Evolutionary conservation across 2,888 invertebrate genomes (phyloP).

Genomic region (Eilema sororculum): DNA sequence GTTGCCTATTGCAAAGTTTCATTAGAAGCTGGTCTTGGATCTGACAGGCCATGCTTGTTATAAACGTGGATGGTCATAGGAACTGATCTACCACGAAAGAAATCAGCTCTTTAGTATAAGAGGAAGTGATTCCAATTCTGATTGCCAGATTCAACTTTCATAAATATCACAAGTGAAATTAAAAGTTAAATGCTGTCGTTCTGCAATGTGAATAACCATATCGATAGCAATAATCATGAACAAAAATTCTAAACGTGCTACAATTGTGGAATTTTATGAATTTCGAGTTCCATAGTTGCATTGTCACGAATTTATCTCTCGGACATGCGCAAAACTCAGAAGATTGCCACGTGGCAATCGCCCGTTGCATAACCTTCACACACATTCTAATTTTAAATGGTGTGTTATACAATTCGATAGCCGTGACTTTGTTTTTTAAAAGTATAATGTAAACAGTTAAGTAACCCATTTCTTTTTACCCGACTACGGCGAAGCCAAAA

Average conservation of each 20-base stretch:
- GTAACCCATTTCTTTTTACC: slow-evolving; percentile 1
- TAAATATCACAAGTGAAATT: neutral
- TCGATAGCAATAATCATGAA: neutral
- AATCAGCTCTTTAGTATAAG: neutral
- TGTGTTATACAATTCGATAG: neutral
- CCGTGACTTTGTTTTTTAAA: neutral
- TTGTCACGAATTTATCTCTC: slow-evolving; percentile 61
- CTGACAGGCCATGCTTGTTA: neutral
- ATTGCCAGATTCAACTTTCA: neutral
- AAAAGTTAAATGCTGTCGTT: neutral
- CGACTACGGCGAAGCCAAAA: no score
- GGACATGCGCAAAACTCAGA: slow-evolving; percentile 72
- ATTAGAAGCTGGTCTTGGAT: neutral
- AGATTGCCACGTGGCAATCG: slow-evolving; percentile 77
- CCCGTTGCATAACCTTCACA: slow-evolving; percentile 82
- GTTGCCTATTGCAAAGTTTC: neutral
- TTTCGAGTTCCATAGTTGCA: slow-evolving; percentile 36
- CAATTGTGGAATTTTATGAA: neutral
- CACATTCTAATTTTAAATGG: slow-evolving; percentile 12
- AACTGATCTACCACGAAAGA: neutral
- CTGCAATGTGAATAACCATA: neutral
- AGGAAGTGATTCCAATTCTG: neutral
- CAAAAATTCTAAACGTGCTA: neutral
- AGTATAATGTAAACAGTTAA: neutral
- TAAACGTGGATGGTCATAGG: neutral